Evolutionary conservation across 2,797 vertebrate species (phyloP), one percentile per base, ranked within the genome.

Genomic region (Megaceryle alcyon): DNA sequence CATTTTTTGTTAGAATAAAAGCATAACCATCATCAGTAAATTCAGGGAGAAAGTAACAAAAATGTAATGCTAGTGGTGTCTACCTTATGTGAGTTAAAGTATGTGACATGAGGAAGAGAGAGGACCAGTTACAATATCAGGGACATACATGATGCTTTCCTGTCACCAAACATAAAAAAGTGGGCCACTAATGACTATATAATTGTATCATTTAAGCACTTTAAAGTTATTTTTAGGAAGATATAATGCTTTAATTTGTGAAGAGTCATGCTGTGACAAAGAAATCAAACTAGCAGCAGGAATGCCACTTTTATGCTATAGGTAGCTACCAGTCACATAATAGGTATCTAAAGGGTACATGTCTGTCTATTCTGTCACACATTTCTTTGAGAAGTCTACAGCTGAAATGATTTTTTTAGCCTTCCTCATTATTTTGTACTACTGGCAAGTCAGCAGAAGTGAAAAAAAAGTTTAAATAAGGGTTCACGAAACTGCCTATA

Each of bases 61-160:
- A 75, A 39, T 14, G 3, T 20, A 51, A 64, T 9, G 12, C 3
- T 17, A 41, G 17, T 35, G 9, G 6, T 61, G 29, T 19, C 26
- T 53, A 35, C 17, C 6, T 69, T 14, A 18, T 22, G 3, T 39
- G 44, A 81, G 61, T 60, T 91, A 56, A 23, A 51, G 28, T 79
- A 48, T 14, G 23, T 80, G 29, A 77, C 39, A 87, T 17, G 10
- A 72, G 15, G 8, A 75, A 71, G n/a, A 49, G 4, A 73, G 18
- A 37, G 0, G 0, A 68, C 6, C 20, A 46, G 20, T 13, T 51
- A 21, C 0, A 0, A 5, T 16, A 9, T 37, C 43, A 61, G 11
- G 25, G 7, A 66, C 28, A 73, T 4, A 0, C 21, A 26, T 68
- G 41, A 82, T 41, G 13, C 31, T 87, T 94, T 80, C 43, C 35